Conservation (phyloP, 2,888 invertebrate genomes). For the Acleris cristana region DNA sequence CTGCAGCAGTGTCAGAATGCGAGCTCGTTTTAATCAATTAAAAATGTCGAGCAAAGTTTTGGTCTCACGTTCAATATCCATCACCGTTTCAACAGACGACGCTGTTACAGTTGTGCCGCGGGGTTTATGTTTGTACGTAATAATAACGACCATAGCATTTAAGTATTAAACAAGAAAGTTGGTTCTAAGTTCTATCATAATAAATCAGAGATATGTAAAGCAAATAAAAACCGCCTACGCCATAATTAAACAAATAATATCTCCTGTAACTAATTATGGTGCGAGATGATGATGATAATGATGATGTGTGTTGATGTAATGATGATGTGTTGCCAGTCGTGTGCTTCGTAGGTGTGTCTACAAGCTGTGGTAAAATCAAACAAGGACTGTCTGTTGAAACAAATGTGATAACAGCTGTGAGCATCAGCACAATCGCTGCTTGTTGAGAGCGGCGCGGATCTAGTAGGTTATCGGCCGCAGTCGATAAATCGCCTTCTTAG, state of each 20-base stretch:
- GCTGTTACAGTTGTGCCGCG: too few relatives aligned
- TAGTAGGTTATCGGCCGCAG: conserved; percentile 15
- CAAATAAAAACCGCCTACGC: too few relatives aligned
- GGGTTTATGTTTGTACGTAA: too few relatives aligned
- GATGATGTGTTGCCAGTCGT: not conserved
- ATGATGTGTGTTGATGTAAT: too few relatives aligned
- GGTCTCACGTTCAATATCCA: not conserved
- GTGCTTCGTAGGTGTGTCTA: conserved; percentile 10
- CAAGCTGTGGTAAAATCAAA: conserved; percentile 7
- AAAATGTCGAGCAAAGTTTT: not conserved
- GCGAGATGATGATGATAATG: too few relatives aligned
- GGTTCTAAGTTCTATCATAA: too few relatives aligned
- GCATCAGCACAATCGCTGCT: conserved; percentile 11
- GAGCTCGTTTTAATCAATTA: conserved; percentile 4
- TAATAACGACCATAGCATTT: too few relatives aligned
- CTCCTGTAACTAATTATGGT: not conserved
- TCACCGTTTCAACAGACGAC: too few relatives aligned
- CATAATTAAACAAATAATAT: too few relatives aligned
- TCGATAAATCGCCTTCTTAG: conserved; percentile 12
- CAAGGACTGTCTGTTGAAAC: conserved; percentile 7
- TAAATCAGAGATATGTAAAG: too few relatives aligned
- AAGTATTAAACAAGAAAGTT: too few relatives aligned
- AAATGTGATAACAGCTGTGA: conserved; percentile 24
- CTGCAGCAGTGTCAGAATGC: conserved; percentile 7
- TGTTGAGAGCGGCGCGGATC: conserved; percentile 2